Evolutionary conservation across 2,888 invertebrate genomes (phyloP).

Genomic region (Rhopalosiphum nymphaeae): DNA sequence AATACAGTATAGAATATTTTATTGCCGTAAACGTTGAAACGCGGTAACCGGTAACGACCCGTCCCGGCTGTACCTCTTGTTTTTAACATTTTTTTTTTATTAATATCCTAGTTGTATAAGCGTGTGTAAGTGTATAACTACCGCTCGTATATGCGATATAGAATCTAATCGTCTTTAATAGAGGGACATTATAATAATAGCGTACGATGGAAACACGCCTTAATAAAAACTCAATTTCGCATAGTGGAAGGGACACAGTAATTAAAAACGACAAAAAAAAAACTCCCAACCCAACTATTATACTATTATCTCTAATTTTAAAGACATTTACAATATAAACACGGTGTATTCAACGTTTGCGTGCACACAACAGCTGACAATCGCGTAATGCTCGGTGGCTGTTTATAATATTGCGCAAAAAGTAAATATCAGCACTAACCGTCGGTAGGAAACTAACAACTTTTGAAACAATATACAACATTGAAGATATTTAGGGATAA

Average conservation of each 20-base stretch:
- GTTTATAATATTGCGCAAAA: neutral
- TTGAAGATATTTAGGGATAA: no score
- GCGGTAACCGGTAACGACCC: neutral
- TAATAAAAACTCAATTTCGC: neutral
- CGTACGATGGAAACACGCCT: neutral
- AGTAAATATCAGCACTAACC: neutral
- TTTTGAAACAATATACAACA: neutral
- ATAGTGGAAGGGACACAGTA: neutral
- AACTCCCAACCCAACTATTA: neutral
- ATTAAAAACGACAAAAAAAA: conserved; percentile 10
- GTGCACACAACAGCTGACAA: neutral
- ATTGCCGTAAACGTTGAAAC: neutral
- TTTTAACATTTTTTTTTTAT: neutral
- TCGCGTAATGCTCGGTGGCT: neutral
- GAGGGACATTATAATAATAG: neutral
- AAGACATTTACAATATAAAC: neutral
- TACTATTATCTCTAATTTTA: conserved; percentile 9
- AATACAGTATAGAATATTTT: neutral
- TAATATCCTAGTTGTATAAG: neutral
- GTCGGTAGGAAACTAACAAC: neutral
- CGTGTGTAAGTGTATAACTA: neutral
- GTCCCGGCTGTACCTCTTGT: neutral
- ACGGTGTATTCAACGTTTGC: neutral
- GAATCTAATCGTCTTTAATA: neutral
- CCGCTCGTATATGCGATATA: neutral